Conservation (phyloP, 2,888 invertebrate species). For the Morpho achilles region DNA sequence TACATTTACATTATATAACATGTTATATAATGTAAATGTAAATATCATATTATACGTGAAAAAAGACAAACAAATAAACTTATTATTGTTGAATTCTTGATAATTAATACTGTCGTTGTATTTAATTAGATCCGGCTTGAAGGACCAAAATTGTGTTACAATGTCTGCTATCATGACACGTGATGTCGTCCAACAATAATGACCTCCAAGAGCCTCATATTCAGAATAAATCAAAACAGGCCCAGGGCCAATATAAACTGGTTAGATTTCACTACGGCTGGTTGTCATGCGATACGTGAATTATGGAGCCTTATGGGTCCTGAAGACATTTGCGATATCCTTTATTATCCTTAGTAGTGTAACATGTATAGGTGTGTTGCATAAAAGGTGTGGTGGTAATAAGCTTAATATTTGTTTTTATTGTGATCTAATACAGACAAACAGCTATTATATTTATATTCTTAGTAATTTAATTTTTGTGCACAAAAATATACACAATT, state of each 20-base stretch:
- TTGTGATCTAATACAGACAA: neutral
- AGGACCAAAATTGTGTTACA: neutral
- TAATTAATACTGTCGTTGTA: too few species aligned
- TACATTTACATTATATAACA: too few species aligned
- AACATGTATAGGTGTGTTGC: neutral
- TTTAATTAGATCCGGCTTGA: neutral
- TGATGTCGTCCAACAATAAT: constrained; percentile 1
- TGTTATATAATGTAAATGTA: too few species aligned
- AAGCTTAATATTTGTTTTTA: neutral
- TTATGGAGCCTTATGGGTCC: constrained; percentile 54
- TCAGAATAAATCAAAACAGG: constrained; percentile 1
- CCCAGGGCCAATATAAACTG: neutral
- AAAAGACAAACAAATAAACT: too few species aligned
- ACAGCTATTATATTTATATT: too few species aligned
- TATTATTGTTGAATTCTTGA: neutral
- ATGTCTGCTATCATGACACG: neutral
- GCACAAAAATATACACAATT: too few species aligned
- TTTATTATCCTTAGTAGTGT: constrained; percentile 11
- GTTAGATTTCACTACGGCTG: constrained; percentile 36
- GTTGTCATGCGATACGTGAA: constrained; percentile 66
- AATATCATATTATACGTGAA: too few species aligned
- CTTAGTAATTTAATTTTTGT: too few species aligned
- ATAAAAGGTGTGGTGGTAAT: neutral
- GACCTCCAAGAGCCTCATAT: constrained; percentile 5
- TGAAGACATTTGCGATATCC: constrained; percentile 45